A percentile compares a stretch with the other conserved stretches of the same genome.
Evolutionary conservation across 2,888 invertebrate species (phyloP).

Genomic region (Chrysina gloriosa): DNA sequence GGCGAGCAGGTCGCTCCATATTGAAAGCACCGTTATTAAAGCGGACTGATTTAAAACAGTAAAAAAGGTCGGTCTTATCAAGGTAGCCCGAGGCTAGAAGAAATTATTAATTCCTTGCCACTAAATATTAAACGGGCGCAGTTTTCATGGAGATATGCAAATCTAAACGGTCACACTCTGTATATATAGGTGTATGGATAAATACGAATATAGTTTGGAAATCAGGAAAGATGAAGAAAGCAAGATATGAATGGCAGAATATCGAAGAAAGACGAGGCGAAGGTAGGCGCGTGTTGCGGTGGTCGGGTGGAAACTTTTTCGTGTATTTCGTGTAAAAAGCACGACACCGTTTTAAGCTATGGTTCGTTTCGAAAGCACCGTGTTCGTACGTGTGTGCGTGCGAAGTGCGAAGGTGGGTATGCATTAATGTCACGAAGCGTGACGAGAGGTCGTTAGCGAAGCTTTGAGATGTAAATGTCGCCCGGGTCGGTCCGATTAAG

Average conservation of each 20-base stretch:
- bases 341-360: slow-evolving; percentile 8
- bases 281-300: neutral
- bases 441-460: slow-evolving; percentile 55
- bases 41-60: slow-evolving; percentile 22
- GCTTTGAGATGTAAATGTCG: slow-evolving; percentile 57
- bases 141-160: slow-evolving; percentile 42
- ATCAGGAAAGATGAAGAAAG: slow-evolving; percentile 10
- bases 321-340: slow-evolving; percentile 27
- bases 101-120: slow-evolving; percentile 42
- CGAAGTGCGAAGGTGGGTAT: slow-evolving; percentile 29
- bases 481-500: slow-evolving; percentile 50
- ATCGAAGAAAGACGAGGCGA: neutral
- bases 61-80: slow-evolving; percentile 29
- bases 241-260: neutral
- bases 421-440: slow-evolving; percentile 52
- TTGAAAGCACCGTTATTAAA: slow-evolving; percentile 24
- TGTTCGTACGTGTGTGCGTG: slow-evolving; percentile 5
- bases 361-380: neutral
- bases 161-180: slow-evolving; percentile 34
- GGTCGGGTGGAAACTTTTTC: slow-evolving; percentile 13
- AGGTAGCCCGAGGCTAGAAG: slow-evolving; percentile 25
- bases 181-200: slow-evolving; percentile 4
- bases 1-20: slow-evolving; percentile 17
- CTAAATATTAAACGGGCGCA: slow-evolving; percentile 40
- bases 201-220: slow-evolving; percentile 5